Evolutionary conservation across 2,797 vertebrate species (phyloP).

Genomic region (Cuculus canorus): DNA sequence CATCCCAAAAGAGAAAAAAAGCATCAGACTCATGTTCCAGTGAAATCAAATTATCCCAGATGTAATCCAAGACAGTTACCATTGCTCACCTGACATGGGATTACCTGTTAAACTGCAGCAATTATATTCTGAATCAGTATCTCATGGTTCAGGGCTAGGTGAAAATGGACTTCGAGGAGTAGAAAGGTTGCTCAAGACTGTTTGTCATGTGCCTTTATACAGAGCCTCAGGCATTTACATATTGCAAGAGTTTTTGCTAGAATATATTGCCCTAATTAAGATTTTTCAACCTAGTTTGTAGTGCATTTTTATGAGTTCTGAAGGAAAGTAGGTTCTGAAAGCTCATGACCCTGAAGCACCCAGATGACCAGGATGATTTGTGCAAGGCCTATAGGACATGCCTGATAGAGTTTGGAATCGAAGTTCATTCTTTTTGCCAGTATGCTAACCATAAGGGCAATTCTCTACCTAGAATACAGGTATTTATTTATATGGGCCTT

Average conservation of each 20-base stretch:
- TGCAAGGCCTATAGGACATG: background rate
- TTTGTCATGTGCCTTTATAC: accelerated
- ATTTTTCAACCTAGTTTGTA: background rate
- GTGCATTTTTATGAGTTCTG: background rate
- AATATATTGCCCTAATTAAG: background rate
- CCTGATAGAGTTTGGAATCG: background rate
- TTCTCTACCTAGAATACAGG: background rate
- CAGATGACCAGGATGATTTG: background rate
- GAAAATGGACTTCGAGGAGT: background rate
- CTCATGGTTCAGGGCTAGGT: background rate
- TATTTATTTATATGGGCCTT: background rate
- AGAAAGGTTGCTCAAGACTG: background rate
- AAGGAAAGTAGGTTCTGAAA: background rate
- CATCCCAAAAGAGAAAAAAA: background rate
- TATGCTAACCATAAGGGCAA: background rate
- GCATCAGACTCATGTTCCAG: background rate
- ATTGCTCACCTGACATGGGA: background rate
- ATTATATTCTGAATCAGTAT: background rate
- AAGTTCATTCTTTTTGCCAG: background rate
- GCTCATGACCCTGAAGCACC: background rate
- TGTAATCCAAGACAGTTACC: background rate
- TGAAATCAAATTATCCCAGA: background rate
- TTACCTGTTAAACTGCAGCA: background rate
- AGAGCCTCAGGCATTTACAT: background rate
- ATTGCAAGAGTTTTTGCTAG: background rate